phyloP scores from a whole-genome alignment of 2,797 vertebrate species.

The Meda fulgida region DNA sequence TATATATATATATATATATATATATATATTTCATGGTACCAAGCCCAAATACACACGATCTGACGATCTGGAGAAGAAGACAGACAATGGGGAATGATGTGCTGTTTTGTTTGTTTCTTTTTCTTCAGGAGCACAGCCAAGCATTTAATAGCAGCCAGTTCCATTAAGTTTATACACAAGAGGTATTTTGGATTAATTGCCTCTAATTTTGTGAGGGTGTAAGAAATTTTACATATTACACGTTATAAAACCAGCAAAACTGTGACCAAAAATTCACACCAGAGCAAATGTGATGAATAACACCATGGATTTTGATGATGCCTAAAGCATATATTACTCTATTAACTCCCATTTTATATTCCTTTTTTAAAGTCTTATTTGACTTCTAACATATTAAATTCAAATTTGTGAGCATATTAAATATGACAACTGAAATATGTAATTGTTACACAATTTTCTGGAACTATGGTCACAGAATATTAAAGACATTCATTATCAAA shows the following conservation, averaged over 20 bases:
- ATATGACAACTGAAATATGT: neutral
- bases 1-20: neutral
- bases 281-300: conserved; percentile 1
- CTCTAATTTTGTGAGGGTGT: conserved; percentile 34
- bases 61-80: conserved; percentile 35
- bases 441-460: conserved; percentile 1
- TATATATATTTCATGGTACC: conserved; percentile 27
- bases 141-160: conserved; percentile 53
- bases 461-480: neutral
- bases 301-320: neutral
- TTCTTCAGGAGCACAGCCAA: conserved; percentile 28
- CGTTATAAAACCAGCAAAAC: conserved; percentile 12
- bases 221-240: conserved; percentile 20
- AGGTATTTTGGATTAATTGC: conserved; percentile 39
- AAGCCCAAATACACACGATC: conserved; percentile 36
- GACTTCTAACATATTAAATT: neutral
- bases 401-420: conserved; percentile 1
- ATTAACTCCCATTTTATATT: neutral
- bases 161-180: conserved; percentile 46
- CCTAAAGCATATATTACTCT: neutral
- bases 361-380: neutral
- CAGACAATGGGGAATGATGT: conserved; percentile 33
- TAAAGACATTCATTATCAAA: conserved; percentile 1
- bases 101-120: conserved; percentile 16
- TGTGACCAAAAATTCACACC: conserved; percentile 11